Percentiles rank a stretch among this genome's conserved stretches.
Conservation (phyloP, 1,140 invertebrate genomes). For the Amyelois transitella region DNA sequence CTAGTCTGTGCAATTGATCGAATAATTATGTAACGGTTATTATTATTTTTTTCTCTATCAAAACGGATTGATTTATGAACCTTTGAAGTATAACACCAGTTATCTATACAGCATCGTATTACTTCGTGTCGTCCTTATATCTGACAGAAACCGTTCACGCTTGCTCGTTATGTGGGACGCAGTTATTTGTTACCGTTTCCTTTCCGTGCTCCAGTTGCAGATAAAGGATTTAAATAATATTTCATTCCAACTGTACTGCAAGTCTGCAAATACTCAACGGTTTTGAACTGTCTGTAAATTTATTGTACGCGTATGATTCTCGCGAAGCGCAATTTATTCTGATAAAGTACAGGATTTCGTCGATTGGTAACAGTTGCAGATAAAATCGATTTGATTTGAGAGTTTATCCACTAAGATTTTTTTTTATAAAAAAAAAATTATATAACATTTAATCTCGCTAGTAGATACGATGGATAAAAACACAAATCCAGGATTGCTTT, state of each 20-base stretch:
- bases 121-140: not conserved
- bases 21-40: not conserved
- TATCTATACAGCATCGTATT: not conserved
- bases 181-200: constrained; percentile 8
- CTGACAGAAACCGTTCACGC: constrained; percentile 1
- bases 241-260: not conserved
- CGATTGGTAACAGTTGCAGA: constrained; percentile 16
- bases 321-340: not conserved
- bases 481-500: no score
- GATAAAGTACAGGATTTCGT: constrained; percentile 26
- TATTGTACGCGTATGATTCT: not conserved
- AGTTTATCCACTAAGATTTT: no score
- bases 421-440: no score
- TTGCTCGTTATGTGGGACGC: constrained; percentile 7
- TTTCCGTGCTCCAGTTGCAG: constrained; percentile 8
- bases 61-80: no score
- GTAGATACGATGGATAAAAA: no score
- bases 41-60: not conserved
- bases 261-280: not conserved
- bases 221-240: not conserved
- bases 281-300: not conserved
- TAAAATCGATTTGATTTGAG: not conserved
- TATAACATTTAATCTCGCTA: no score
- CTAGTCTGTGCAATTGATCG: not conserved
- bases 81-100: not conserved